Evolutionary conservation across 2,797 vertebrate genomes (phyloP), one percentile per base, ranked within the genome.

Genomic region (Percopsis omiscomaycus): DNA sequence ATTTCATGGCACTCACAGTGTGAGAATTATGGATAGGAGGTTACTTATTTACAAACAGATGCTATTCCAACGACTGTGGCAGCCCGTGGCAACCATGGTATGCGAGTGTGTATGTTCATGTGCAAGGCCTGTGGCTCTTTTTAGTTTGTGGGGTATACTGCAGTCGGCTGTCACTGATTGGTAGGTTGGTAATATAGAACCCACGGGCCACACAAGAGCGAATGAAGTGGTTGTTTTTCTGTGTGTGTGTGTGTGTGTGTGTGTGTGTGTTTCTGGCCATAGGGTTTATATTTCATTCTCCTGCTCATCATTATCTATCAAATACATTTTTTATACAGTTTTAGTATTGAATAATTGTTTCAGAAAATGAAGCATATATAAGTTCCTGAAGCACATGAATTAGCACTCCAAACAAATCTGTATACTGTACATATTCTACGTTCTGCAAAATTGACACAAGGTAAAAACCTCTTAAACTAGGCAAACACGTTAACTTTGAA

Each of bases 41-140:
- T 81, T 77, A 74, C 64, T 80, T 66, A 66, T 84, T 77, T 73
- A 83, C 73, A 74, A 88, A 83, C 79, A 82, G 72, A 83, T 75
- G 78, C 77, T 71, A 30, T 66, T 54, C 75, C 67, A 86, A 84
- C 88, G 76, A 84, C 70, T 68, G 73, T 4, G 60, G 67, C 62
- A 63, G 69, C 74, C 64, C 60, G 71, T 69, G 76, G 74, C 69
- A 73, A 58, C 30, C 32, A 4, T 30, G 11, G 27, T 4, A 54
- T 58, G 30, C 14, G 42, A 29, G 48, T 62, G 67, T 13, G 59
- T 66, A 47, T 47, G 14, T 58, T 54, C 51, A 44, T 55, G 60
- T 55, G 1, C 63, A 3, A 5, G 1, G 45, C 16, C 14, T 64
- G 66, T 47, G 61, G 55, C 42, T 59, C 8, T 57, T 46, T 22